These are phyloP conservation scores for Varecia variegata DNA, from an alignment of 2,797 vertebrate genomes.

Conservation along the genomic window DNA sequence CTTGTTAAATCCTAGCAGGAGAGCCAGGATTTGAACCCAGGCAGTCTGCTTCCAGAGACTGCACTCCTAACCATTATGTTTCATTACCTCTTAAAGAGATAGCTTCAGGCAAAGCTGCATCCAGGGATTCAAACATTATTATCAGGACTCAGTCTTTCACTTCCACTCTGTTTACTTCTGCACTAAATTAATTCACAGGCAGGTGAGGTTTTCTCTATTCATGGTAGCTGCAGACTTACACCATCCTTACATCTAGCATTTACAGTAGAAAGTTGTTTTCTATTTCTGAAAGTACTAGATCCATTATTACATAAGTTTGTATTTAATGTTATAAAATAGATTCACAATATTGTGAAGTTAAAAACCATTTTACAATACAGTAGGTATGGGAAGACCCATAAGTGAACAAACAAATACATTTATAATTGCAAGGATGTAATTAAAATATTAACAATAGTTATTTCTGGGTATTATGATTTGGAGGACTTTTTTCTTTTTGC, in stretches of 20 bases:
- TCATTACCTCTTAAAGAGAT: background rate
- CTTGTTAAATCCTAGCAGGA: background rate
- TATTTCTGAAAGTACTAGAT: slow-evolving; percentile 22
- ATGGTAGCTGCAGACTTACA: background rate
- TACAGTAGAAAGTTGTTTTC: background rate
- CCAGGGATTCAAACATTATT: background rate
- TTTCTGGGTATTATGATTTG: background rate
- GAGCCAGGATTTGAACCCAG: background rate
- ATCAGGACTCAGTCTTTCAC: background rate
- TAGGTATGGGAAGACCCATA: background rate
- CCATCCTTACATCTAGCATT: background rate
- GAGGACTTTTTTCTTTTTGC: background rate
- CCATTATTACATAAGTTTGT: background rate
- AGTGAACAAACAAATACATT: background rate
- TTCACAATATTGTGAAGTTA: background rate
- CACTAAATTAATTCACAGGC: background rate
- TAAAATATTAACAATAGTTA: background rate
- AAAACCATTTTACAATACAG: background rate
- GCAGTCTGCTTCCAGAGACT: background rate
- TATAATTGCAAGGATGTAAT: background rate
- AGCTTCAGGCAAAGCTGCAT: slow-evolving; percentile 24
- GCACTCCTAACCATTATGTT: background rate
- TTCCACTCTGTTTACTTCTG: background rate
- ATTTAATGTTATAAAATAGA: slow-evolving; percentile 20
- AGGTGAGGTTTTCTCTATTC: background rate